Evolutionary conservation across 2,888 invertebrate species (phyloP), one percentile per base, ranked within the genome.

Genomic region (Eudemis profundana): DNA sequence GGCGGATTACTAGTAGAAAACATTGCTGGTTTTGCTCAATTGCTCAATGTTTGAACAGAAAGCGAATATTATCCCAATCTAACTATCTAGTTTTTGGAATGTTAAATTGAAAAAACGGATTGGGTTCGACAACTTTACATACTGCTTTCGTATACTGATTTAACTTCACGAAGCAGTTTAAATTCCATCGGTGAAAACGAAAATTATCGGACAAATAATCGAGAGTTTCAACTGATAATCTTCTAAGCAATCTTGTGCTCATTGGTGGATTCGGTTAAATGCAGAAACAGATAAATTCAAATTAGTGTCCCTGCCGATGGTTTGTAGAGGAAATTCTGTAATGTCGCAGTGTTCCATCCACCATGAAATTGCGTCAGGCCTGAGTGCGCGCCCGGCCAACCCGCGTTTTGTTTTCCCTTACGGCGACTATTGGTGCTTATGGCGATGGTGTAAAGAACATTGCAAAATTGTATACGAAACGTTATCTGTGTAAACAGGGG

Each of bases 281-380:
- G 44, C 14, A 27, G 14, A 36, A 46, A 44, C 10, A 33, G 27
- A 59, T 42, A 56, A 29, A 38, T 46, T 40, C 23, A 19, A 17
- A 57, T 42, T 33, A 42, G 36, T 27, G 40, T 29, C 56, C 40
- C 49, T 46, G 27, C 42, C 44, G 67, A 69, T 71, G 70, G 71
- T 75, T 72, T 71, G 67, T 61, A 62, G 68, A 71, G 74, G 74
- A 78, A 72, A 75, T 76, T 76, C 79, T 78, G 78, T 76, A 75
- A 77, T 82, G 82, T 84, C 81, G 77, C 79, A 29, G 57, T 70
- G 83, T 76, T 78, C 78, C 77, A 75, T 75, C 73, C 75, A 81
- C 79, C 86, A 86, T 85, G 80, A 87, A 88, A 88, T 88, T 83
- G 78, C 75, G 77, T 74, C 76, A 83, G 74, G 86, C 79, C 69